phyloP scores from a whole-genome alignment of 2,113 vertebrate genomes.

The Neogale vison region DNA sequence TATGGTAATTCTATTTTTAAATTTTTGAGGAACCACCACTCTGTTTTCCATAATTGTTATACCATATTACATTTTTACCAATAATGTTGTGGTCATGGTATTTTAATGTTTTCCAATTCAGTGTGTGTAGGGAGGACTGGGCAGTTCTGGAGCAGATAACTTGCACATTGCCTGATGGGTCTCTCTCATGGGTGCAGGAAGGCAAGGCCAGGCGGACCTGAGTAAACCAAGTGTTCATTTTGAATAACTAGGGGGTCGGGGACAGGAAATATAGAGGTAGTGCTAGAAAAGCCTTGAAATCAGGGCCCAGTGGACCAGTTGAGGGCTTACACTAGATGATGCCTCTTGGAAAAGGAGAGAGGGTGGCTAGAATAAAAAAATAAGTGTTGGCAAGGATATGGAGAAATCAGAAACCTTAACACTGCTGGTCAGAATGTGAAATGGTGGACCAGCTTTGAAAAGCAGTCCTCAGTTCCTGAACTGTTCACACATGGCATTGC shows the following conservation, averaged over 20 bases:
- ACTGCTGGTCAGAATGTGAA: background rate
- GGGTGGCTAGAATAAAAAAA: background rate
- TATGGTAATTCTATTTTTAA: background rate
- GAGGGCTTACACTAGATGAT: background rate
- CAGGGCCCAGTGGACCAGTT: background rate
- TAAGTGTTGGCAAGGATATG: background rate
- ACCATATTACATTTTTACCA: background rate
- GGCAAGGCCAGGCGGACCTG: background rate
- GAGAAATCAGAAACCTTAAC: background rate
- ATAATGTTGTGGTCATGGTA: background rate
- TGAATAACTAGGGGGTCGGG: background rate
- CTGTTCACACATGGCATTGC: no score
- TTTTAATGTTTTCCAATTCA: background rate
- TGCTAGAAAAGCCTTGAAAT: background rate
- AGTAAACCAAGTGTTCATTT: background rate
- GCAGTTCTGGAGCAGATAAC: background rate
- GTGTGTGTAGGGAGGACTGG: background rate
- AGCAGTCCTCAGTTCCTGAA: background rate
- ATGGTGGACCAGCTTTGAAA: background rate
- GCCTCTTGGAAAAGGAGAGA: background rate
- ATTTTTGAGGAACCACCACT: background rate
- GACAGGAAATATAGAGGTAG: background rate
- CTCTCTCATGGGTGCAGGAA: background rate
- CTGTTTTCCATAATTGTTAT: background rate
- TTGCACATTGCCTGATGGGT: background rate